These are phyloP conservation scores for Odobenus rosmarus DNA, from an alignment of 2,113 vertebrate species.

Conservation along the genomic window DNA sequence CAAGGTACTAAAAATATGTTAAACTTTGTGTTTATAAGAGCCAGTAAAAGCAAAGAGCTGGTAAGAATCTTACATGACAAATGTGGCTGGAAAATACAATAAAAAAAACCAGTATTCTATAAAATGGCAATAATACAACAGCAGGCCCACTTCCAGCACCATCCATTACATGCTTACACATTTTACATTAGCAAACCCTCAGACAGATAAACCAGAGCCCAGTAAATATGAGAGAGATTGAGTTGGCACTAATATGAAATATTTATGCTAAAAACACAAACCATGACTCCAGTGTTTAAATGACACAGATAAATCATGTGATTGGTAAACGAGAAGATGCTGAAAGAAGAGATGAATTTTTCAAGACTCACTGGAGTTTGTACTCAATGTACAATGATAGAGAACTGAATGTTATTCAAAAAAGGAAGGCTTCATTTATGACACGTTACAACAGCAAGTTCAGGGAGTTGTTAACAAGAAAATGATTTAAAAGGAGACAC, in stretches of 20 bases:
- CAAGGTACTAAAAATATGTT: neutral
- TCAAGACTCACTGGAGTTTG: neutral
- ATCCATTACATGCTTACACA: neutral
- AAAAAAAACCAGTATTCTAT: neutral
- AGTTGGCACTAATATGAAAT: neutral
- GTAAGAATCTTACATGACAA: neutral
- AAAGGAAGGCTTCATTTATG: neutral
- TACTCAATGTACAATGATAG: neutral
- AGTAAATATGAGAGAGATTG: neutral
- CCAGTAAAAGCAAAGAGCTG: neutral
- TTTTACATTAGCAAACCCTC: neutral
- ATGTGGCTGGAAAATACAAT: neutral
- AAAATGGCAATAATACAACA: neutral
- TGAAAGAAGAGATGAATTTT: slow-evolving; percentile 37
- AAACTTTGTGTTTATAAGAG: neutral
- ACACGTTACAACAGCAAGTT: neutral
- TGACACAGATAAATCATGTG: neutral
- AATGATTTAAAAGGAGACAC: slow-evolving; percentile 2
- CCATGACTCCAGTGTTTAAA: neutral
- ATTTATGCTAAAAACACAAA: slow-evolving; percentile 15
- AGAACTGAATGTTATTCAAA: neutral
- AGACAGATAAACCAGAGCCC: neutral
- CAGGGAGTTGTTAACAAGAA: neutral
- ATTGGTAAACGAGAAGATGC: neutral
- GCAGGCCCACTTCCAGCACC: neutral